phyloP scores from a whole-genome alignment of 2,113 vertebrate genomes.

The Drymodes brunneopygia region DNA sequence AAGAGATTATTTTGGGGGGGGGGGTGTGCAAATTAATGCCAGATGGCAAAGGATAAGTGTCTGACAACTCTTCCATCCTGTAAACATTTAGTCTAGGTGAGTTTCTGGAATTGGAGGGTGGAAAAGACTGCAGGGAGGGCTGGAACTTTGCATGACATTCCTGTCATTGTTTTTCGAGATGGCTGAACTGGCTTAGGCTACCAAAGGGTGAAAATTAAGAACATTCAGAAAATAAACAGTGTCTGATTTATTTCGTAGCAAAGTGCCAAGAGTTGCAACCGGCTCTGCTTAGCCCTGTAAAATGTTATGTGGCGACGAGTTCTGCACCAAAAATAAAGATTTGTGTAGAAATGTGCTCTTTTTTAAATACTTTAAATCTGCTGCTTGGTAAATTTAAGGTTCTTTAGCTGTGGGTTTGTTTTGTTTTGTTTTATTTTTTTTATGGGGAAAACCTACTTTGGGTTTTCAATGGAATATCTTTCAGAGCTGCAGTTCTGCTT shows the following conservation, averaged over 20 bases:
- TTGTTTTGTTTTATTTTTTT: background rate
- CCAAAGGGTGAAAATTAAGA: background rate
- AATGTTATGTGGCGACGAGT: background rate
- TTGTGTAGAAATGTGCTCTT: background rate
- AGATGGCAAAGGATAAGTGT: conserved; percentile 36
- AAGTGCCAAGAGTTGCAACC: background rate
- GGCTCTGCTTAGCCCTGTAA: background rate
- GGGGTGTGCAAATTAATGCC: background rate
- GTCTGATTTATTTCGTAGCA: background rate
- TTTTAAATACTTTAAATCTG: background rate
- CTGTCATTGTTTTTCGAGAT: background rate
- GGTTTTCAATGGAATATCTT: background rate
- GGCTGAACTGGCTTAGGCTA: background rate
- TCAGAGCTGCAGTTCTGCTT: background rate
- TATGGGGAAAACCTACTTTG: background rate
- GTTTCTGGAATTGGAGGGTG: conserved; percentile 9
- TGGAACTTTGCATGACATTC: background rate
- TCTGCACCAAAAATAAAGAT: background rate
- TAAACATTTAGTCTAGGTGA: conserved; percentile 47
- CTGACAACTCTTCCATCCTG: conserved; percentile 14
- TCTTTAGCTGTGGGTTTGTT: background rate
- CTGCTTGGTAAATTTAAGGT: background rate
- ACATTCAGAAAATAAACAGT: background rate
- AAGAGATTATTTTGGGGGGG: background rate
- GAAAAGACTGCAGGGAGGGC: background rate